Evolutionary conservation across 2,888 invertebrate genomes (phyloP).

Genomic region (Eledona agricola): DNA sequence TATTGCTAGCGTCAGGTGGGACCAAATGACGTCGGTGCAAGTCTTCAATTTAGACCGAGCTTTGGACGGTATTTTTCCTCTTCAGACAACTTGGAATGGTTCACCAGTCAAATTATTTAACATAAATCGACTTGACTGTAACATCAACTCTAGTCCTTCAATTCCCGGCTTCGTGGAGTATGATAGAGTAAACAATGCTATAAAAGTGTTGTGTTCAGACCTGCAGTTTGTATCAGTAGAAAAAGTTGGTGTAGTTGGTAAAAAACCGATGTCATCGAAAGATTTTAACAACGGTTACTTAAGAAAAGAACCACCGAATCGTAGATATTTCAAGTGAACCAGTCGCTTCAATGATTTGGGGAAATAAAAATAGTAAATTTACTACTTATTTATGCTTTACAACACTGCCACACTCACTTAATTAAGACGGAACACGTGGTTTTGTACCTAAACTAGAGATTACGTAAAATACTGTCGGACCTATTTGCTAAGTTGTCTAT

Average conservation of each 20-base stretch:
- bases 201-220: slow-evolving; percentile 75
- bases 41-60: slow-evolving; percentile 79
- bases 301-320: slow-evolving; percentile 16
- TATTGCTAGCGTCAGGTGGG: slow-evolving; percentile 74
- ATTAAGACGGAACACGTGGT: slow-evolving; percentile 1
- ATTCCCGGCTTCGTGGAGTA: slow-evolving; percentile 72
- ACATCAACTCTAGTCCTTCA: too few relatives aligned
- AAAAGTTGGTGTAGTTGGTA: slow-evolving; percentile 72
- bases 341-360: neutral
- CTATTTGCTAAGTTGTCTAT: slow-evolving; percentile 7
- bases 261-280: slow-evolving; percentile 75
- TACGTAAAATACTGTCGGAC: slow-evolving; percentile 8
- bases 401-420: too few relatives aligned
- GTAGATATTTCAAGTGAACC: slow-evolving; percentile 25
- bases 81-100: slow-evolving; percentile 71
- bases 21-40: slow-evolving; percentile 68
- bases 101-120: slow-evolving; percentile 71
- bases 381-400: too few relatives aligned
- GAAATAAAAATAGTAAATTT: neutral
- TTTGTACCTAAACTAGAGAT: neutral
- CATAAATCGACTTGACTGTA: slow-evolving; percentile 40
- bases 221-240: slow-evolving; percentile 72
- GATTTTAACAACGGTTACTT: slow-evolving; percentile 86
- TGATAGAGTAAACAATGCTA: slow-evolving; percentile 66
- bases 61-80: slow-evolving; percentile 69